Percentiles rank a stretch among this genome's conserved stretches.
Conservation (phyloP, 2,888 invertebrate species). For the Agrochola circellaris region DNA sequence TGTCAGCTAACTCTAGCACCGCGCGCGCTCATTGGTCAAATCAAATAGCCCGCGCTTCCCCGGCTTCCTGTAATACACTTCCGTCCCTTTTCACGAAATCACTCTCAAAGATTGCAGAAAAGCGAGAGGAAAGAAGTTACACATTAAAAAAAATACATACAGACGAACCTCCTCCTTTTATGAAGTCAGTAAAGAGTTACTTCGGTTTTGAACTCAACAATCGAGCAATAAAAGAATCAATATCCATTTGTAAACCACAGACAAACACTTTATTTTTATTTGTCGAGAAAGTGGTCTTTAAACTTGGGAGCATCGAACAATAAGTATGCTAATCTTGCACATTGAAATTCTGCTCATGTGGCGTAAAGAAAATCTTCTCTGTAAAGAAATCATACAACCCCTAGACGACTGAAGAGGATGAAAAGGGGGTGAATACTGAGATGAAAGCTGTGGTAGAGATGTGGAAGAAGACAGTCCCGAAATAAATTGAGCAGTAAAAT, state of each 20-base stretch:
- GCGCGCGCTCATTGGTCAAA: no score
- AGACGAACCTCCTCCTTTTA: not conserved
- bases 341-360: conserved; percentile 23
- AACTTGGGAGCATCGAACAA: conserved; percentile 12
- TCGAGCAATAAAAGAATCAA: not conserved
- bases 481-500: not conserved
- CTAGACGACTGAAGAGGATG: not conserved
- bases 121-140: no score
- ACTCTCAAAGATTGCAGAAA: no score
- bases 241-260: conserved; percentile 11
- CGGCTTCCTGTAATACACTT: no score
- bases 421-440: not conserved
- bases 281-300: conserved; percentile 4
- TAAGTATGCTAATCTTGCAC: conserved; percentile 26
- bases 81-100: no score
- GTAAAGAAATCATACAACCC: not conserved
- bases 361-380: not conserved
- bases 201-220: not conserved
- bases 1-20: no score
- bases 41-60: no score
- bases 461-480: not conserved
- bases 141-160: not conserved
- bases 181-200: not conserved
- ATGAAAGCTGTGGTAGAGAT: not conserved
- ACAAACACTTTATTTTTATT: conserved; percentile 23